Evolutionary conservation across 2,113 vertebrate genomes (phyloP).

Genomic region (Gopherus flavomarginatus): DNA sequence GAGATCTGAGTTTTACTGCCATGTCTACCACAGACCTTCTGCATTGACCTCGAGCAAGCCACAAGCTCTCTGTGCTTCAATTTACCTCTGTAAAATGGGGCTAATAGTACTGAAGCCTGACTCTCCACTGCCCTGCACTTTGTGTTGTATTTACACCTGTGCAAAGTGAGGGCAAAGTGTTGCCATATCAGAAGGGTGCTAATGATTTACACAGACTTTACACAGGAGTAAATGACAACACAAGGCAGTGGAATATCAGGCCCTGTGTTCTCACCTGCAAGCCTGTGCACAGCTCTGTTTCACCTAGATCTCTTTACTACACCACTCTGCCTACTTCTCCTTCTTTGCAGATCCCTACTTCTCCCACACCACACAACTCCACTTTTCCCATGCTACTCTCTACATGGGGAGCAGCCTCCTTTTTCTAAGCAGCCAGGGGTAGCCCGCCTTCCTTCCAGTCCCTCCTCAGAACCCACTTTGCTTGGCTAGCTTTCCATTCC

Average conservation of each 20-base stretch:
- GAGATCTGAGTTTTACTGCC: background rate
- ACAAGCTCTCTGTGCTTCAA: background rate
- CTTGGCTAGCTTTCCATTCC: fast-evolving
- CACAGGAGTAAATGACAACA: conserved; percentile 17
- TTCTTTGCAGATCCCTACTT: background rate
- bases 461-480: background rate
- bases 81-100: conserved; percentile 46
- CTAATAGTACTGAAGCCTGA: conserved; percentile 50
- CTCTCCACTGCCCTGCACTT: conserved; percentile 61
- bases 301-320: conserved; percentile 20
- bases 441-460: fast-evolving
- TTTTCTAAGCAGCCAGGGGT: background rate
- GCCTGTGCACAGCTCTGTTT: background rate
- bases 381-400: background rate
- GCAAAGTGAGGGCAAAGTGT: conserved; percentile 25
- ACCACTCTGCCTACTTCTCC: background rate
- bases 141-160: conserved; percentile 59
- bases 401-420: background rate
- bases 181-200: conserved; percentile 2
- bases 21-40: background rate
- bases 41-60: background rate
- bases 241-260: background rate
- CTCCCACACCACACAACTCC: background rate
- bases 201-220: conserved; percentile 48
- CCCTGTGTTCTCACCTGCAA: conserved; percentile 28